A percentile compares a stretch with the other conserved stretches of the same genome.
phyloP scores from a whole-genome alignment of 2,113 vertebrate species.

The Gobiocypris rarus region DNA sequence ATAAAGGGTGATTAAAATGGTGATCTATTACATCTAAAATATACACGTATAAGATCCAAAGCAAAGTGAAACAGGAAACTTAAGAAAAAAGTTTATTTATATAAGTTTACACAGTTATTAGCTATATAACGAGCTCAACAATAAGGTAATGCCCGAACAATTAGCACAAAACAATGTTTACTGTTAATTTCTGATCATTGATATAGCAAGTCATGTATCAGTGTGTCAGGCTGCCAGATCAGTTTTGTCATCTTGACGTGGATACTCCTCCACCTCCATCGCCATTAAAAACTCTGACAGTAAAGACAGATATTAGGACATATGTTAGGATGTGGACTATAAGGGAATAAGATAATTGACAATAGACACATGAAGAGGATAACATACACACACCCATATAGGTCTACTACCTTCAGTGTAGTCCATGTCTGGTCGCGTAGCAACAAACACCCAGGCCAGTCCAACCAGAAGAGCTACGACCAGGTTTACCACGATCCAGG shows the following conservation, averaged over 20 bases:
- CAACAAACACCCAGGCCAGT: conserved; percentile 82
- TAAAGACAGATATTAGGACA: neutral
- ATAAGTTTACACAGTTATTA: neutral
- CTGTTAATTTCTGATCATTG: neutral
- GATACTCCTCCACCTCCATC: conserved; percentile 60
- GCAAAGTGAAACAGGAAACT: neutral
- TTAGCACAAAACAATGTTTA: neutral
- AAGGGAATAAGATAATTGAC: neutral
- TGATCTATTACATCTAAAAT: neutral
- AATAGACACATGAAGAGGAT: neutral
- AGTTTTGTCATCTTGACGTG: conserved; percentile 46
- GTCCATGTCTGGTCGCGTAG: conserved; percentile 79
- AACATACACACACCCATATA: neutral
- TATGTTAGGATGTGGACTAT: neutral
- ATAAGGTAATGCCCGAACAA: neutral
- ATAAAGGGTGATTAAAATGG: neutral
- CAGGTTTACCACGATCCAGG: conserved; percentile 85
- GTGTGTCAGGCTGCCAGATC: conserved; percentile 47
- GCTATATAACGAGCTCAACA: neutral
- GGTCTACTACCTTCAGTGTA: conserved; percentile 82
- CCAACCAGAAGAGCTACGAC: conserved; percentile 82
- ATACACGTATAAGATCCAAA: neutral
- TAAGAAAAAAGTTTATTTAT: conserved; percentile 14
- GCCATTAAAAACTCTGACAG: conserved; percentile 57
- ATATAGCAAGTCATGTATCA: neutral